Evolutionary conservation across 2,797 vertebrate genomes (phyloP), one percentile per base, ranked within the genome.

Genomic region (Gambelia wislizenii): DNA sequence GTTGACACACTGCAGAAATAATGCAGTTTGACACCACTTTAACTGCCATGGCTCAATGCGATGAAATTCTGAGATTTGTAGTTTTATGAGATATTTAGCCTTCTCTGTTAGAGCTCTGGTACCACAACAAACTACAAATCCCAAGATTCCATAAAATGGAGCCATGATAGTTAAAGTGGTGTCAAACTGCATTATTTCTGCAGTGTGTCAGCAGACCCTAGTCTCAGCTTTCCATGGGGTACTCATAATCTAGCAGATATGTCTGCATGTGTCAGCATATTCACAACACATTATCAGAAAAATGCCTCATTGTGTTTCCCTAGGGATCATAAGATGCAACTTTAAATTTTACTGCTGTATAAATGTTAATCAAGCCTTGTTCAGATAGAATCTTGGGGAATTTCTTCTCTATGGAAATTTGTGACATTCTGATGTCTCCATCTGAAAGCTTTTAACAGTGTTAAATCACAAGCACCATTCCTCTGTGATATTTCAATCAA

Each of bases 401-500:
- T 64, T 64, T 70, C 59, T 77, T 83, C 42, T 79, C 30, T n/a
- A 56, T n/a, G 64, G 33, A 18, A 64, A 44, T 87, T 42, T 87
- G 76, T 52, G 77, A 75, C 44, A 56, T 36, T 76, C 56, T 79
- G 25, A 80, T 56, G 20, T 78, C 20, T 61, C 47, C 18, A 30
- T 9, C 36, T 74, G 44, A 80, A 81, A 84, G 67, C 56, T 64
- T 87, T 75, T 64, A 54, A 42, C 52, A 72, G n/a, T 84, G 14
- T 64, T 87, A 70, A 83, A 39, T 70, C 77, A 72, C 52, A 70
- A 89, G 52, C 74, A 56, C 42, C 9, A 33, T 59, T 54, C 47
- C 39, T 20, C 12, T 27, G 9, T n/a, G 47, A 85, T 89, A 83
- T 27, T 81, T 59, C n/a, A 76, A 20, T 72, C 74, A 89, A 87